Evolutionary conservation across 2,113 vertebrate species (phyloP), one percentile per base, ranked within the genome.

Genomic region (Notiomystis cincta): DNA sequence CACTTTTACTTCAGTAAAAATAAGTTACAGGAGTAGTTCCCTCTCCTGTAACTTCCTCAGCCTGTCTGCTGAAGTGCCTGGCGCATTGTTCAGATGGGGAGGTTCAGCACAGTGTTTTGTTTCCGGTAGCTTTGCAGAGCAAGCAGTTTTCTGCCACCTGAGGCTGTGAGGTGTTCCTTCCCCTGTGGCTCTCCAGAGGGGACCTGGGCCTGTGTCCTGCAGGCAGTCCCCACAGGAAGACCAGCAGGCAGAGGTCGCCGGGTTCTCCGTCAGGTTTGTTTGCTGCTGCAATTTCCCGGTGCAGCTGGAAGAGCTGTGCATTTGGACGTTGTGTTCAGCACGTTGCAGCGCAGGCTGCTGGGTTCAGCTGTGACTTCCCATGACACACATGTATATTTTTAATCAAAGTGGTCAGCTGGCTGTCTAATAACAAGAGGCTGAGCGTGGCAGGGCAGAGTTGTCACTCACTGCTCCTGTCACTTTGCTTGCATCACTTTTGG

Each of bases 321-420:
- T 69, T 78, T 42, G 95, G 73, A 96, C 65, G 5, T 53, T 82
- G 75, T 70, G 90, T 96, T 95, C 84, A 58, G 92, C 90, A 95
- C 81, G 20, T 85, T 91, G 72, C 48, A 5, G 67, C 5, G 15
- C 48, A 47, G 92, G 76, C 76, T 90, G 66, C 17, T 53, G 73
- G 70, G 45, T 69, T 96, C 85, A 92, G 92, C 86, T 96, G 57
- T 81, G 61, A 77, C 69, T 92, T 94, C 82, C 45, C 45, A 20
- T 67, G 51, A 89, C 87, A 90, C 69, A 35, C 53, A 6, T 22
- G 35, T 57, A 31, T 94, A 83, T 95, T 97, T 97, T 95, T 92
- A 94, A 95, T 95, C 70, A 33, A 51, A 89, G 45, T 33, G 56
- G 67, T 83, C 94, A 94, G 61, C 77, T 91, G 64, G 58, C 76